A percentile compares a stretch with the other conserved stretches of the same genome.
Evolutionary conservation across 1,140 invertebrate genomes (phyloP).

Genomic region (Saxidomus purpurata): DNA sequence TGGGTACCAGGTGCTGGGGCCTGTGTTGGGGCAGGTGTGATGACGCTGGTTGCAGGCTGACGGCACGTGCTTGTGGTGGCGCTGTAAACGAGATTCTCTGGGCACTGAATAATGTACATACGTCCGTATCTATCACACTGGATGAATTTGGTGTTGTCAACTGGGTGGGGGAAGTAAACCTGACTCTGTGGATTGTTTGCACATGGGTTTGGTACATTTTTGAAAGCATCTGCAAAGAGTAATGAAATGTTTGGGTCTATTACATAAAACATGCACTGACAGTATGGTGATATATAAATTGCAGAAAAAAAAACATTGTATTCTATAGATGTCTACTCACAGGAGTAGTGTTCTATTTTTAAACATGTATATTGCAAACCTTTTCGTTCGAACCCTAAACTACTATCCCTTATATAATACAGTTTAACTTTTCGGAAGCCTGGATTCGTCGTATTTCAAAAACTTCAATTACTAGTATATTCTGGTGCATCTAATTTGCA

Average conservation of each 20-base stretch:
- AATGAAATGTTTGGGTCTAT: too few relatives aligned
- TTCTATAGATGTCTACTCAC: too few relatives aligned
- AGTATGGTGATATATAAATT: too few relatives aligned
- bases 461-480: too few relatives aligned
- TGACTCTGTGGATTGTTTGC: constrained; percentile 59
- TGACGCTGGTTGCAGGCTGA: neutral
- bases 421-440: too few relatives aligned
- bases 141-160: constrained; percentile 75
- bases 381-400: too few relatives aligned
- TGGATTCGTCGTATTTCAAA: too few relatives aligned
- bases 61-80: constrained; percentile 31
- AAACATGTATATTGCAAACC: too few relatives aligned
- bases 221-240: constrained; percentile 67
- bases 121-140: constrained; percentile 74
- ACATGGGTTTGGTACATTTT: constrained; percentile 74
- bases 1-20: neutral
- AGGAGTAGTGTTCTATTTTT: too few relatives aligned
- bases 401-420: too few relatives aligned
- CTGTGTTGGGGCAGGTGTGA: neutral
- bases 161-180: constrained; percentile 72
- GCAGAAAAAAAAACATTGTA: too few relatives aligned
- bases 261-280: neutral
- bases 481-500: too few relatives aligned
- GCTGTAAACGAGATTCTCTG: constrained; percentile 66
- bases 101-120: constrained; percentile 78